Evolutionary conservation across 2,113 vertebrate genomes (phyloP), one percentile per base, ranked within the genome.

Genomic region (Crotophaga sulcirostris): DNA sequence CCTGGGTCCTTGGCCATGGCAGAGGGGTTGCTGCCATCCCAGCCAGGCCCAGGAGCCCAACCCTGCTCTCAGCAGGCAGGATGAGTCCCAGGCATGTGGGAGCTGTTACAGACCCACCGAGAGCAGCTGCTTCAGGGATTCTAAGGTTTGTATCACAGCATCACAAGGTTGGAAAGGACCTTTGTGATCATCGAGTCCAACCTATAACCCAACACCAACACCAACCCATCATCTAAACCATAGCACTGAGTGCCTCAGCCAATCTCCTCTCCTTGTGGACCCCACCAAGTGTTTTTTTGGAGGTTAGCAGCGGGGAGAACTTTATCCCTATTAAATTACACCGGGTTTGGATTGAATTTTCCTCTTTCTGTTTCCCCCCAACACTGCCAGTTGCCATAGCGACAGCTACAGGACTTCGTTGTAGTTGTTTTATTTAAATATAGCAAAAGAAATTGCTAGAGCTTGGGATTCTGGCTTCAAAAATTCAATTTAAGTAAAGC

Each of bases 341-440:
- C 0, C 9, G 64, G 19, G 10, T 13, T 91, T 62, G 84, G 44
- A 44, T 73, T 85, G 40, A 38, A 26, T 76, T 72, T 73, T 75
- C 49, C 89, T 87, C 74, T 49, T 66, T 54, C 9, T 89, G 85
- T 75, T 94, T 90, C 54, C 25, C 83, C 75, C 80, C 70, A 85
- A 81, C 91, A 93, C 52, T 72, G 33, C 44, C 36, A 1, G 91
- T 93, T 84, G 14, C 89, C 84, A 56, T 89, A 25, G 94, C 0
- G 1, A 91, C 17, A 69, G 80, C 91, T 91, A 20, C 84, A 87
- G 20, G 77, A 52, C 84, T 95, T 92, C 36, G 68, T 67, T 75
- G 73, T 47, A 87, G 91, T 79, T 78, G 51, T 70, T 94, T 89
- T 54, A 78, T 84, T 95, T 96, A 97, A 97, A 96, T 95, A 94